Conservation (phyloP, 2,113 vertebrate species). For the Setophaga petechia region DNA sequence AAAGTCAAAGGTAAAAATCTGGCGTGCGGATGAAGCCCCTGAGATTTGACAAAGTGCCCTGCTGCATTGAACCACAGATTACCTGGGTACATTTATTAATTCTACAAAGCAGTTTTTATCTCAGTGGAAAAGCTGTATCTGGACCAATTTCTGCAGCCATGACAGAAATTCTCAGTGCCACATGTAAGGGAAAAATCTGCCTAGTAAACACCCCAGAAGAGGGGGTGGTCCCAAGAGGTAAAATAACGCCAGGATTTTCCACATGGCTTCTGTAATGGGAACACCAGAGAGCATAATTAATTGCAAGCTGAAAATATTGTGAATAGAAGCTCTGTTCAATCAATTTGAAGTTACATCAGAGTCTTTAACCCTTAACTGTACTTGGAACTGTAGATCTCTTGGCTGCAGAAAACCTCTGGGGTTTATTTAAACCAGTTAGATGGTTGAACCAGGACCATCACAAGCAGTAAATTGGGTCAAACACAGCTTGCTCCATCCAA, state of each 20-base stretch:
- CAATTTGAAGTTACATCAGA: neutral
- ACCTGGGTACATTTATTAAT: neutral
- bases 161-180: neutral
- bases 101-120: neutral
- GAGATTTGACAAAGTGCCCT: neutral
- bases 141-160: neutral
- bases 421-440: neutral
- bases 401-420: neutral
- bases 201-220: neutral
- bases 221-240: neutral
- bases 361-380: neutral
- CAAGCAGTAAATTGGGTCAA: fast-evolving
- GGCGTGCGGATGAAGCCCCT: fast-evolving
- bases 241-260: neutral
- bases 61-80: neutral
- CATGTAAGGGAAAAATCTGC: neutral
- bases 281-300: neutral
- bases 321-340: neutral
- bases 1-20: neutral
- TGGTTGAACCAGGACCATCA: neutral
- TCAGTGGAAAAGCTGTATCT: neutral
- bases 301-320: neutral
- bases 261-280: neutral
- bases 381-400: neutral
- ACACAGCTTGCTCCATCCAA: neutral